Evolutionary conservation across 2,888 invertebrate genomes (phyloP).

Genomic region (Lochmaea crataegi): DNA sequence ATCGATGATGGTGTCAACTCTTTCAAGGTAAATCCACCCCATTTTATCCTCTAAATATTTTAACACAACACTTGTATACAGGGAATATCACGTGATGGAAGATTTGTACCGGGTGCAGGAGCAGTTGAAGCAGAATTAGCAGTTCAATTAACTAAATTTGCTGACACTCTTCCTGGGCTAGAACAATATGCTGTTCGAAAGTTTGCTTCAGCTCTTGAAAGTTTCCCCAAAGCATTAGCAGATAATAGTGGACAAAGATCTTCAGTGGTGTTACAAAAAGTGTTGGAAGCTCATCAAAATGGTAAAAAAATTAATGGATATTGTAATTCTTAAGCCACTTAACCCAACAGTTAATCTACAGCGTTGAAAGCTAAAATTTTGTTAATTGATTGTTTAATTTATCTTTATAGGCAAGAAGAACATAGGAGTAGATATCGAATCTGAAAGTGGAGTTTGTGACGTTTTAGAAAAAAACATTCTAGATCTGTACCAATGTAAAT

Average conservation of each 20-base stretch:
- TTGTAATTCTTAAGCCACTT: background rate
- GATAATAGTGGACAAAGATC: conserved; percentile 94
- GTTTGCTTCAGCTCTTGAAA: conserved; percentile 90
- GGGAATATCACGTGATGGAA: conserved; percentile 63
- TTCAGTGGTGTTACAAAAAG: conserved; percentile 86
- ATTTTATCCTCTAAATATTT: background rate
- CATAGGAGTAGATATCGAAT: conserved; percentile 88
- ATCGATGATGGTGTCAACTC: conserved; percentile 99
- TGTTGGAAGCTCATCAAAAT: conserved; percentile 90
- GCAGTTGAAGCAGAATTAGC: conserved; percentile 96
- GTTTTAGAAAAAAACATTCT: conserved; percentile 81
- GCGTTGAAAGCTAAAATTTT: background rate
- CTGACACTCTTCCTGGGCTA: conserved; percentile 91
- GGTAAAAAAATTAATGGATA: conserved; percentile 55
- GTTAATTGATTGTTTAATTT: background rate
- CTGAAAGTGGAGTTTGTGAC: conserved; percentile 79
- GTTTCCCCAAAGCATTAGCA: conserved; percentile 90
- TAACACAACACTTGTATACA: conserved; percentile 32
- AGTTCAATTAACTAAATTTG: conserved; percentile 84
- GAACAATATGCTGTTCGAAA: conserved; percentile 98
- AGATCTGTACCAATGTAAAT: conserved; percentile 87
- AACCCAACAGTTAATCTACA: background rate
- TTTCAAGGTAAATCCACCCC: conserved; percentile 78
- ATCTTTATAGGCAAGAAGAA: conserved; percentile 72
- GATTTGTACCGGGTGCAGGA: conserved; percentile 92